Conservation (phyloP, 2,113 vertebrate species). For the Panthera leo region DNA sequence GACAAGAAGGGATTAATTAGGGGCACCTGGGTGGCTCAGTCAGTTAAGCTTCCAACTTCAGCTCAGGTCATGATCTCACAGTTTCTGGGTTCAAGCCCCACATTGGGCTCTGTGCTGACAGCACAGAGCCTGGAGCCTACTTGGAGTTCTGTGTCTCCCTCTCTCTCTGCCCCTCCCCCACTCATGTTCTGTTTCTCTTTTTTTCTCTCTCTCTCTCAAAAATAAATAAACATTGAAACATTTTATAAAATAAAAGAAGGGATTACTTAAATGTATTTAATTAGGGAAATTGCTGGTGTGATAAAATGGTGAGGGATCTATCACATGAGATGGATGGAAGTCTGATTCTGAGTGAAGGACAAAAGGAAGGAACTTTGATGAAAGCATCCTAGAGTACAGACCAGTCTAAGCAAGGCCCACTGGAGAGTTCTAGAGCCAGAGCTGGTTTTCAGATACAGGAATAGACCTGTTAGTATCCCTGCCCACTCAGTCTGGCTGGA, state of each 20-base stretch:
- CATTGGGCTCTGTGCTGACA: too few relatives aligned
- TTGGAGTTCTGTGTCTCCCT: too few relatives aligned
- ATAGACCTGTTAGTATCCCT: not conserved
- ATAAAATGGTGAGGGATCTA: not conserved
- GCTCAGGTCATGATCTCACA: too few relatives aligned
- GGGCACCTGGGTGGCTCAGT: too few relatives aligned
- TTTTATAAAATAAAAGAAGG: not conserved
- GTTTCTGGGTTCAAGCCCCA: too few relatives aligned
- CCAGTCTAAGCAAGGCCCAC: not conserved
- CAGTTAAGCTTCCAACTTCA: too few relatives aligned
- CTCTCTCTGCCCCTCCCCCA: too few relatives aligned
- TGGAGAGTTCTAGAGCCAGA: not conserved
- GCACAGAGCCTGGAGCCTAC: too few relatives aligned
- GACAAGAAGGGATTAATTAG: not conserved
- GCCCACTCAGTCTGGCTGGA: not conserved
- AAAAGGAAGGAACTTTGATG: not conserved
- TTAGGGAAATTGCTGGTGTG: not conserved
- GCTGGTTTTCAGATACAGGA: not conserved
- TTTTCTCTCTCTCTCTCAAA: too few relatives aligned
- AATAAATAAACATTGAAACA: too few relatives aligned
- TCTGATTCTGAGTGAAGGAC: not conserved
- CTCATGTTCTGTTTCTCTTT: too few relatives aligned
- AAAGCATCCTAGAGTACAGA: not conserved
- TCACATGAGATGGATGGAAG: not conserved
- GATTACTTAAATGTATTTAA: not conserved